phyloP scores from a whole-genome alignment of 2,797 vertebrate genomes.

The Urophycis tenuis region DNA sequence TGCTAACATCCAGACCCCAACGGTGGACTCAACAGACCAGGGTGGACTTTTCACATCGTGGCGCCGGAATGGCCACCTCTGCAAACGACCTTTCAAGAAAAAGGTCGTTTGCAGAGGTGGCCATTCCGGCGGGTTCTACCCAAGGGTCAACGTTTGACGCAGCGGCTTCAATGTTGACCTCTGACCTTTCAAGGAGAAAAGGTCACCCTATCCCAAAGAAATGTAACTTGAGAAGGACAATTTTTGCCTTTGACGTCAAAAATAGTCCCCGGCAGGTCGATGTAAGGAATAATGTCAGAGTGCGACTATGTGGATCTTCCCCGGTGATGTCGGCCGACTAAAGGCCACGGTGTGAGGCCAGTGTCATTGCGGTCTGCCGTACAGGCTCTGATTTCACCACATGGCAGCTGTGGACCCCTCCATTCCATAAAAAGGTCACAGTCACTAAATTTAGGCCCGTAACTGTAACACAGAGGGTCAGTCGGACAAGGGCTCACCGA shows the following conservation, averaged over 20 bases:
- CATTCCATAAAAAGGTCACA: slow-evolving; percentile 74
- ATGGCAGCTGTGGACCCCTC: slow-evolving; percentile 65
- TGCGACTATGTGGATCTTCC: neutral
- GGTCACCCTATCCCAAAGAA: neutral
- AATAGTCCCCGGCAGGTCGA: slow-evolving; percentile 39
- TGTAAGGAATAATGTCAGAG: neutral
- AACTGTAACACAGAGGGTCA: slow-evolving; percentile 42
- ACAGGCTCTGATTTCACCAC: slow-evolving; percentile 65
- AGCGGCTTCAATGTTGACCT: neutral
- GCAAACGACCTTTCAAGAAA: neutral
- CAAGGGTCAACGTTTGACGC: neutral
- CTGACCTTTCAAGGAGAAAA: neutral
- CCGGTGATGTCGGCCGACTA: slow-evolving; percentile 19
- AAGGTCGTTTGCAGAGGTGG: too few relatives aligned
- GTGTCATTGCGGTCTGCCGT: slow-evolving; percentile 54
- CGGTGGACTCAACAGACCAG: neutral
- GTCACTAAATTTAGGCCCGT: slow-evolving; percentile 68
- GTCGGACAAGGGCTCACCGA: slow-evolving; percentile 25
- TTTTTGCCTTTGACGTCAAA: too few relatives aligned
- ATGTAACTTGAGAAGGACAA: neutral
- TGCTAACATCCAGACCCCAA: neutral
- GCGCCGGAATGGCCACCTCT: neutral
- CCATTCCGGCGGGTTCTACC: neutral
- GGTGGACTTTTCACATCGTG: neutral
- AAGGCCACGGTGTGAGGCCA: slow-evolving; percentile 55